A percentile compares a stretch with the other conserved stretches of the same genome.
Evolutionary conservation across 2,888 invertebrate species (phyloP).

Genomic region (Hydriomena furcata): DNA sequence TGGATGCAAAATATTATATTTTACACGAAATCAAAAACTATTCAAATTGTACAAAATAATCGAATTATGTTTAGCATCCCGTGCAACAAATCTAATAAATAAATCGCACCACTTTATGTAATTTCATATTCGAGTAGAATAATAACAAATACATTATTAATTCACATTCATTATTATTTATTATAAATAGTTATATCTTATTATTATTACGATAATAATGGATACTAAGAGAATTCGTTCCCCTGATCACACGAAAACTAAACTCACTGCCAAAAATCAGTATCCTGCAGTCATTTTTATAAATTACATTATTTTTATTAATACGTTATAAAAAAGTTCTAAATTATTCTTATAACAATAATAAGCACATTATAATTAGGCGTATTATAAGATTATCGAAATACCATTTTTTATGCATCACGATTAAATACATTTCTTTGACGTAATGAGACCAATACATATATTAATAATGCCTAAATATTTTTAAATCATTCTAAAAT

Average conservation of each 20-base stretch:
- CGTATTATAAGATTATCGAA: constrained; percentile 26
- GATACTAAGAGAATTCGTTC: constrained; percentile 19
- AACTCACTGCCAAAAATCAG: constrained; percentile 29
- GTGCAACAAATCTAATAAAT: constrained; percentile 15
- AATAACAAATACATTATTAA: constrained; percentile 21
- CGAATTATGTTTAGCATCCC: constrained; percentile 7
- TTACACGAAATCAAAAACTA: not conserved
- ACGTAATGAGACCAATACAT: constrained; percentile 78
- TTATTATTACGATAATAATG: constrained; percentile 5
- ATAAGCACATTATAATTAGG: constrained; percentile 33
- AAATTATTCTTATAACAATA: constrained; percentile 24
- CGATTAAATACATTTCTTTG: constrained; percentile 64
- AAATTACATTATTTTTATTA: constrained; percentile 18
- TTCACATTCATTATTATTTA: constrained; percentile 16
- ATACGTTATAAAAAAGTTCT: constrained; percentile 27
- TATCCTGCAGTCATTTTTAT: constrained; percentile 27
- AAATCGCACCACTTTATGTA: constrained; percentile 17
- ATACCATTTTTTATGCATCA: constrained; percentile 24
- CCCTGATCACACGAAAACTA: constrained; percentile 18
- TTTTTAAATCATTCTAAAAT: constrained; percentile 65
- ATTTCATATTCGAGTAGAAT: constrained; percentile 20
- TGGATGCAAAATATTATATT: constrained; percentile 20
- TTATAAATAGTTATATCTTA: constrained; percentile 10
- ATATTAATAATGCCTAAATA: constrained; percentile 38
- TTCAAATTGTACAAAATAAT: not conserved